Conservation (phyloP, 1,140 invertebrate species). For the Drosophila nigrodunni region DNA sequence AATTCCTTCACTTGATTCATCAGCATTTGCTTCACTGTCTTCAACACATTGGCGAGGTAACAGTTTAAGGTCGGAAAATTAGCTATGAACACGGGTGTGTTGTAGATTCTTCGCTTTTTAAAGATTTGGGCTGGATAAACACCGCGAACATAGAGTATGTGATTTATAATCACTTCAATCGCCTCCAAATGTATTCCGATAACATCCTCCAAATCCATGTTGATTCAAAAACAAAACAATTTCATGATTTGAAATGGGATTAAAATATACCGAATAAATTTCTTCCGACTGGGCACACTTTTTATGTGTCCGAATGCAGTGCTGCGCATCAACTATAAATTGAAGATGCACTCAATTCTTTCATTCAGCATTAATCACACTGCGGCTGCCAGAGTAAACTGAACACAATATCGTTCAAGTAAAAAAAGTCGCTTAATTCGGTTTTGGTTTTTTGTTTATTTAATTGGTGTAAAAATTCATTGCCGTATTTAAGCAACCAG, state of each 20-base stretch:
- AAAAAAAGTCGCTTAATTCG: background rate
- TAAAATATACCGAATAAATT: slow-evolving; percentile 6
- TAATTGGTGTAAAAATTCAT: slow-evolving; percentile 14
- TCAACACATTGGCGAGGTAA: slow-evolving; percentile 65
- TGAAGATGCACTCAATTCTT: background rate
- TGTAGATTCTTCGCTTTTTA: slow-evolving; percentile 69
- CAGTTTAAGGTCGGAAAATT: slow-evolving; percentile 72
- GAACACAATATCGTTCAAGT: background rate
- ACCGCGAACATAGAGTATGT: slow-evolving; percentile 72
- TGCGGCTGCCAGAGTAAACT: too few species aligned
- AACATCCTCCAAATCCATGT: slow-evolving; percentile 54
- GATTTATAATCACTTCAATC: slow-evolving; percentile 75
- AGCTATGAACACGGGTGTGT: slow-evolving; percentile 69
- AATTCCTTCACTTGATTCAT: slow-evolving; percentile 38
- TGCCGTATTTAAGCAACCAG: slow-evolving; percentile 94
- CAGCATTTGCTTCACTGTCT: slow-evolving; percentile 55
- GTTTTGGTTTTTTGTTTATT: slow-evolving; percentile 31
- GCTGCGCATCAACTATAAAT: too few species aligned
- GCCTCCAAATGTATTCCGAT: slow-evolving; percentile 69
- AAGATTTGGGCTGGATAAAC: slow-evolving; percentile 79
- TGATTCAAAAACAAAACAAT: background rate
- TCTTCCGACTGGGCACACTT: background rate
- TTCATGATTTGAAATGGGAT: background rate
- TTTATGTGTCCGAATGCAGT: background rate
- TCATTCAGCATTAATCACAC: too few species aligned